Evolutionary conservation across 2,113 vertebrate species (phyloP).

Genomic region (Clinocottus analis): DNA sequence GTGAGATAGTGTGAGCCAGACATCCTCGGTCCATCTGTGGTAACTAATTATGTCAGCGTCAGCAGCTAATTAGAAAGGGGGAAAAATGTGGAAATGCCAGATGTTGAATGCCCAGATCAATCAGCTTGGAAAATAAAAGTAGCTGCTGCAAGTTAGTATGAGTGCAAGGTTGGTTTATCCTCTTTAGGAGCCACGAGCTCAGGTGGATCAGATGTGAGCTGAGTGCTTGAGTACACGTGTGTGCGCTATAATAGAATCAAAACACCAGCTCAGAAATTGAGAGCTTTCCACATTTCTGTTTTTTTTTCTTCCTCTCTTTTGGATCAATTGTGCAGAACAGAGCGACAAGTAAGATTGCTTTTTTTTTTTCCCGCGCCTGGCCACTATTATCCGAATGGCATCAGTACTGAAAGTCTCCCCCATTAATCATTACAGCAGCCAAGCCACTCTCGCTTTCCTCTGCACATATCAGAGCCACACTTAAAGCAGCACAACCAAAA

Average conservation of each 20-base stretch:
- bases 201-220: not conserved
- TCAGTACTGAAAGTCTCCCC: constrained; percentile 51
- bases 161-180: constrained; percentile 32
- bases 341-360: constrained; percentile 70
- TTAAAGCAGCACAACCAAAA: not conserved
- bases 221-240: not conserved
- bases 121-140: constrained; percentile 59
- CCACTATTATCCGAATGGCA: constrained; percentile 58
- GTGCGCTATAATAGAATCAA: constrained; percentile 19
- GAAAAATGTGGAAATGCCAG: constrained; percentile 67
- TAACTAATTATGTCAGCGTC: constrained; percentile 67
- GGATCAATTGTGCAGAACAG: constrained; percentile 58
- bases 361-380: constrained; percentile 26
- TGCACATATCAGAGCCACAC: constrained; percentile 15
- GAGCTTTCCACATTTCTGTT: constrained; percentile 23
- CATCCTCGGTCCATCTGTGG: constrained; percentile 66
- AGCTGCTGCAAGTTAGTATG: constrained; percentile 47
- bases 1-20: constrained; percentile 58
- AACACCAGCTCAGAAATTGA: constrained; percentile 46
- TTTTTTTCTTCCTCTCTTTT: constrained; percentile 20
- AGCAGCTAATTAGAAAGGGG: constrained; percentile 69
- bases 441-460: constrained; percentile 38
- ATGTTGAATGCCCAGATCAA: constrained; percentile 72
- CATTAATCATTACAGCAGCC: constrained; percentile 74
- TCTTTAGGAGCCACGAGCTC: constrained; percentile 16